A percentile compares a stretch with the other conserved stretches of the same genome.
Conservation (phyloP, 2,113 vertebrate species). For the Alligator sinensis region DNA sequence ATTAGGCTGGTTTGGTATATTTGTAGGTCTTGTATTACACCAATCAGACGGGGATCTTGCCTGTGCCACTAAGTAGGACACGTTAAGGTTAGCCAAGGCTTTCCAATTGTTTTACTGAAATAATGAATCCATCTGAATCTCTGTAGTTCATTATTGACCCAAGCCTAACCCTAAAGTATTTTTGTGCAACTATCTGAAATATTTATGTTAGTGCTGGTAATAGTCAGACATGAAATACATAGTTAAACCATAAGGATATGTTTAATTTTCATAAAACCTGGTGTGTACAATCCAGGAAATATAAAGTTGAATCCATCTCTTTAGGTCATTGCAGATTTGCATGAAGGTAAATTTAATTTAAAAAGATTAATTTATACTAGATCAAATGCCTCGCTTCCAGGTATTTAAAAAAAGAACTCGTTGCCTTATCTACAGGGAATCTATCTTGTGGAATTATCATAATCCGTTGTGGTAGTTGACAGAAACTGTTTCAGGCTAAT, state of each 20-base stretch:
- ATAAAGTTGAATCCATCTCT: constrained; percentile 66
- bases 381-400: constrained; percentile 56
- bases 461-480: not conserved
- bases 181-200: constrained; percentile 55
- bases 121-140: constrained; percentile 3
- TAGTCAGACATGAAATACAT: not conserved
- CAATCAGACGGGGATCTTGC: not conserved
- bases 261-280: constrained; percentile 56
- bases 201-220: not conserved
- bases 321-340: constrained; percentile 73
- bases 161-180: constrained; percentile 33
- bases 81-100: not conserved
- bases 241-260: not conserved
- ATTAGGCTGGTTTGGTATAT: not conserved
- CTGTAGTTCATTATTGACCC: constrained; percentile 40
- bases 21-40: not conserved
- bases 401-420: constrained; percentile 41
- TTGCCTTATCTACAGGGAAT: constrained; percentile 23
- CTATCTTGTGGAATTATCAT: rapidly evolving
- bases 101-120: constrained; percentile 34
- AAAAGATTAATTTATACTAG: constrained; percentile 66
- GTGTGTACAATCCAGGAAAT: constrained; percentile 70
- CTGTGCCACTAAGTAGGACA: not conserved
- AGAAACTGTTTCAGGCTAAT: not conserved
- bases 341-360: constrained; percentile 73